A percentile compares a stretch with the other conserved stretches of the same genome.
These are phyloP conservation scores for Apteryx mantelli DNA, from an alignment of 2,113 vertebrate genomes.

Conservation along the genomic window DNA sequence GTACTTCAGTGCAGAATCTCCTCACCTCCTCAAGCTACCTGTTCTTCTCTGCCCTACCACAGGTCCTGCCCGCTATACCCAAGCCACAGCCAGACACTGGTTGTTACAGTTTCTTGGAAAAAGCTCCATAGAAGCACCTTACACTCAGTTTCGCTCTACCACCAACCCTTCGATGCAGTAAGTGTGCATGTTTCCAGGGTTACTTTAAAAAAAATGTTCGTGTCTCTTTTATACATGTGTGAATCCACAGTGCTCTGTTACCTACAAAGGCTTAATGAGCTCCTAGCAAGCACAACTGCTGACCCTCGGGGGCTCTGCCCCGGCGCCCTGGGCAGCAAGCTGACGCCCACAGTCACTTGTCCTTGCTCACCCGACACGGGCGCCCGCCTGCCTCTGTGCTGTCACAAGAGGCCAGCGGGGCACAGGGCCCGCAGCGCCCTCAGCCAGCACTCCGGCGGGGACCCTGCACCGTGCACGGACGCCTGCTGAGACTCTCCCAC, in stretches of 20 bases:
- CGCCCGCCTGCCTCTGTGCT: not conserved
- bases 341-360: too few relatives aligned
- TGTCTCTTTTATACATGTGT: too few relatives aligned
- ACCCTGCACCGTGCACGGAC: not conserved
- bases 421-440: not conserved
- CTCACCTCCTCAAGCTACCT: not conserved
- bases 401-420: not conserved
- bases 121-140: not conserved
- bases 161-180: slow-evolving; percentile 11
- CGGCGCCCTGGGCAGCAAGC: too few relatives aligned
- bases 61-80: slow-evolving; percentile 8
- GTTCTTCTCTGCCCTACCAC: not conserved
- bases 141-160: not conserved
- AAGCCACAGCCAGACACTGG: not conserved
- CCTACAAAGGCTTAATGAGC: too few relatives aligned
- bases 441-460: not conserved
- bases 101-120: not conserved
- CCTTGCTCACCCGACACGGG: too few relatives aligned
- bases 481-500: too few relatives aligned
- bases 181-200: not conserved
- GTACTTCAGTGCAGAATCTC: not conserved
- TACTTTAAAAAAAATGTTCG: too few relatives aligned
- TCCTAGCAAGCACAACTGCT: too few relatives aligned
- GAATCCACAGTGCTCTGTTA: too few relatives aligned
- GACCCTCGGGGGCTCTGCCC: too few relatives aligned